Evolutionary conservation across 2,797 vertebrate genomes (phyloP).

Genomic region (Megalops cyprinoides): DNA sequence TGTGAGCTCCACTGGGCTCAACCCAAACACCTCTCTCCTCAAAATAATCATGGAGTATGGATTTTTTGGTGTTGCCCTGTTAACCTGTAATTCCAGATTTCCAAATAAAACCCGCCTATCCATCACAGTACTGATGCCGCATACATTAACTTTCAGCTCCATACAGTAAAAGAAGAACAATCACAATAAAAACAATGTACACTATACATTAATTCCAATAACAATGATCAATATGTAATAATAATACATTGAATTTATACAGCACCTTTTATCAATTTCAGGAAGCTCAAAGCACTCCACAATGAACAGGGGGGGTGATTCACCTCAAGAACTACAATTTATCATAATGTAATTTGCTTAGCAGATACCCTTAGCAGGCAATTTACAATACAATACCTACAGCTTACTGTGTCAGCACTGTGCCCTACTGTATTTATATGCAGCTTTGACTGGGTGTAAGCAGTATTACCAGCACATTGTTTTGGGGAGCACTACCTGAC

Average conservation of each 20-base stretch:
- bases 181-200: not conserved
- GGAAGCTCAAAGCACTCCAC: not conserved
- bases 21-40: not conserved
- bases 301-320: not conserved
- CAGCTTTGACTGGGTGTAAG: not conserved
- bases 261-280: not conserved
- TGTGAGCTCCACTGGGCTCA: not conserved
- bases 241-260: not conserved
- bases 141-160: not conserved
- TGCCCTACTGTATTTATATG: not conserved
- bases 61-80: not conserved
- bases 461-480: not conserved
- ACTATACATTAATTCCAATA: not conserved
- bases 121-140: not conserved
- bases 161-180: not conserved
- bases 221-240: not conserved
- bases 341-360: too few species aligned
- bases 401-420: not conserved
- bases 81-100: not conserved
- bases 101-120: not conserved
- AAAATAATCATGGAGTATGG: not conserved
- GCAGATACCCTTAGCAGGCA: too few species aligned
- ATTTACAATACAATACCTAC: too few species aligned
- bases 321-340: not conserved
- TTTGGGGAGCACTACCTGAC: not conserved